Percentiles rank a stretch among this genome's conserved stretches.
Conservation (phyloP, 2,113 vertebrate species). For the Neotoma lepida region DNA sequence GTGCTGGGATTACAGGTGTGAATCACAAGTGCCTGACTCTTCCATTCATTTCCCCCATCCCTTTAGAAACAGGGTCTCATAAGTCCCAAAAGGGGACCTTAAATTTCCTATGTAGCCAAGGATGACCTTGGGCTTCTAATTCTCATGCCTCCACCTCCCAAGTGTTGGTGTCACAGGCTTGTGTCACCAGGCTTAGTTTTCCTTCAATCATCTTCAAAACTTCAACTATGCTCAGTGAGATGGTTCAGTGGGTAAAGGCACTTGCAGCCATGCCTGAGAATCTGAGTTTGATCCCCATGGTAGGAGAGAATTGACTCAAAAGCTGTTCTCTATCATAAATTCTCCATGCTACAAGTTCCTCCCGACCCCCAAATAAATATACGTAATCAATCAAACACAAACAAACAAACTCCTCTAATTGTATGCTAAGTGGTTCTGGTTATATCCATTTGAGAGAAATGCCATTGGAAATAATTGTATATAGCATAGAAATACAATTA, state of each 20-base stretch:
- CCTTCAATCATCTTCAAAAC: neutral
- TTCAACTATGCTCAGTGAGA: neutral
- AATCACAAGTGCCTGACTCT: neutral
- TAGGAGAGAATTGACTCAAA: neutral
- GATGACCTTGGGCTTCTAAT: neutral
- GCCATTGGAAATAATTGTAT: neutral
- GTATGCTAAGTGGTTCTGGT: neutral
- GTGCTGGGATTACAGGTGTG: neutral
- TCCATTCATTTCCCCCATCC: too few species aligned
- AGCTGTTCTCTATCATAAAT: neutral
- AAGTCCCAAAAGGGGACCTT: neutral
- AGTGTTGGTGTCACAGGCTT: neutral
- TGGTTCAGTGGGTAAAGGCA: neutral
- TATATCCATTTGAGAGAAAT: neutral
- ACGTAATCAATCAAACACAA: neutral
- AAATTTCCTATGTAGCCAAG: neutral
- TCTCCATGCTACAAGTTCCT: neutral
- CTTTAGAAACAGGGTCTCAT: neutral
- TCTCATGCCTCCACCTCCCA: neutral
- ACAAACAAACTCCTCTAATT: neutral
- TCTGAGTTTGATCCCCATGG: neutral
- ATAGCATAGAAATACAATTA: neutral
- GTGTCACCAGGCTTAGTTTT: neutral
- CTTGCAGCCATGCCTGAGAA: neutral
- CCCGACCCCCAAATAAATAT: neutral